Conservation (phyloP, 2,888 invertebrate genomes). For the Drosophila siamana region DNA sequence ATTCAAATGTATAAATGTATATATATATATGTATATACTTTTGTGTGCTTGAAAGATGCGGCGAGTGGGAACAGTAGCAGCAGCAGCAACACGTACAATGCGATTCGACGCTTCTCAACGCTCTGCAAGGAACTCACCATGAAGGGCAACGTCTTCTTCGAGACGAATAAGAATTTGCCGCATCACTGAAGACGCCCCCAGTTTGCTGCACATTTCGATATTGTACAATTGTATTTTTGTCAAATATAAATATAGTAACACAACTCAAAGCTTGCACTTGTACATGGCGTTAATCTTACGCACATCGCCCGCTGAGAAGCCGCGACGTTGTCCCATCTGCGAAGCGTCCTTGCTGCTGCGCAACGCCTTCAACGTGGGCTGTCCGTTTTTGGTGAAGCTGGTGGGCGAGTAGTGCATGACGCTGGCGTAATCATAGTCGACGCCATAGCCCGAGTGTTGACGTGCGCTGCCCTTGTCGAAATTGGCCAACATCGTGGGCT, state of each 20-base stretch:
- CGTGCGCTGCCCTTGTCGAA: slow-evolving; percentile 88
- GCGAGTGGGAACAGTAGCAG: slow-evolving; percentile 31
- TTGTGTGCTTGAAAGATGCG: slow-evolving; percentile 49
- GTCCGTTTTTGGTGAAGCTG: slow-evolving; percentile 90
- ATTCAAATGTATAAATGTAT: slow-evolving; percentile 17
- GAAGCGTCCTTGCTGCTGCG: slow-evolving; percentile 52
- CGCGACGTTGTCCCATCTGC: slow-evolving; percentile 80
- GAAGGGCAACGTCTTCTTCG: slow-evolving; percentile 84
- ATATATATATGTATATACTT: slow-evolving; percentile 19
- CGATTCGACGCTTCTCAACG: slow-evolving; percentile 84
- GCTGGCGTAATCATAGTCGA: slow-evolving; percentile 91
- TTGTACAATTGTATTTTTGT: slow-evolving; percentile 41
- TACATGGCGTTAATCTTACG: slow-evolving; percentile 83
- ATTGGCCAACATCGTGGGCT: slow-evolving; percentile 88
- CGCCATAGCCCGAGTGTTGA: slow-evolving; percentile 88
- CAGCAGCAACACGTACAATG: slow-evolving; percentile 74
- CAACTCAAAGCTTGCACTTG: slow-evolving; percentile 60
- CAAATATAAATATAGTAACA: slow-evolving; percentile 50
- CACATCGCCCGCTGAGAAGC: slow-evolving; percentile 80
- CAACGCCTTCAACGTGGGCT: slow-evolving; percentile 90
- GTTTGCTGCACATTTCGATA: slow-evolving; percentile 17
- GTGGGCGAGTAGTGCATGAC: slow-evolving; percentile 93
- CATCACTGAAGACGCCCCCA: slow-evolving; percentile 64
- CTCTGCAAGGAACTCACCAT: slow-evolving; percentile 84
- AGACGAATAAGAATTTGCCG: slow-evolving; percentile 82